A percentile compares a stretch with the other conserved stretches of the same genome.
Evolutionary conservation across 2,888 invertebrate species (phyloP).

Genomic region (Fissipunctia ypsillon): DNA sequence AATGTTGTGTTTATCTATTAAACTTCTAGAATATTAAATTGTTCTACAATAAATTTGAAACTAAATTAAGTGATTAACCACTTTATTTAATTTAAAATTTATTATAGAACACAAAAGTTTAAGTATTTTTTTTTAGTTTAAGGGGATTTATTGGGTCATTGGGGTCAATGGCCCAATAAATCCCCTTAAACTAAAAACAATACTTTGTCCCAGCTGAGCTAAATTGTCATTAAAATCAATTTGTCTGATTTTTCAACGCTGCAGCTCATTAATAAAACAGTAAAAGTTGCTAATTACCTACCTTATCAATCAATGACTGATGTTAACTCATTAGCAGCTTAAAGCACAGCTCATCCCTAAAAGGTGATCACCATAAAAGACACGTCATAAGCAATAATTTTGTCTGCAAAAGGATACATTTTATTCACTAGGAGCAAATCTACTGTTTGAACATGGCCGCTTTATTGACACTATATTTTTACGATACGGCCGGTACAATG

Average conservation of each 20-base stretch:
- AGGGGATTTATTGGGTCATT: too few species aligned
- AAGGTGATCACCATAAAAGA: slow-evolving; percentile 49
- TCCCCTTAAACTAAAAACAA: not conserved
- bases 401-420: slow-evolving; percentile 41
- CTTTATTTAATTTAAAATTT: too few species aligned
- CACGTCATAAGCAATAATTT: slow-evolving; percentile 48
- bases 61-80: too few species aligned
- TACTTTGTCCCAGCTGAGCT: not conserved
- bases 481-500: slow-evolving; percentile 60
- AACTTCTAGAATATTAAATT: too few species aligned
- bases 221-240: not conserved
- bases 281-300: slow-evolving; percentile 42
- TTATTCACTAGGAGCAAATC: slow-evolving; percentile 39
- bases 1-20: not conserved
- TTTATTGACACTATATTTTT: slow-evolving; percentile 61
- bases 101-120: too few species aligned
- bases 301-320: slow-evolving; percentile 48
- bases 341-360: slow-evolving; percentile 40
- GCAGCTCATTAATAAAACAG: slow-evolving; percentile 4
- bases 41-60: not conserved
- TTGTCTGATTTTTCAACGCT: not conserved
- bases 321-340: slow-evolving; percentile 36
- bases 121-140: too few species aligned
- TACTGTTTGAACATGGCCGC: slow-evolving; percentile 55
- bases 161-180: not conserved